A percentile compares a stretch with the other conserved stretches of the same genome.
phyloP scores from a whole-genome alignment of 2,113 vertebrate species.

The Clarias gariepinus region DNA sequence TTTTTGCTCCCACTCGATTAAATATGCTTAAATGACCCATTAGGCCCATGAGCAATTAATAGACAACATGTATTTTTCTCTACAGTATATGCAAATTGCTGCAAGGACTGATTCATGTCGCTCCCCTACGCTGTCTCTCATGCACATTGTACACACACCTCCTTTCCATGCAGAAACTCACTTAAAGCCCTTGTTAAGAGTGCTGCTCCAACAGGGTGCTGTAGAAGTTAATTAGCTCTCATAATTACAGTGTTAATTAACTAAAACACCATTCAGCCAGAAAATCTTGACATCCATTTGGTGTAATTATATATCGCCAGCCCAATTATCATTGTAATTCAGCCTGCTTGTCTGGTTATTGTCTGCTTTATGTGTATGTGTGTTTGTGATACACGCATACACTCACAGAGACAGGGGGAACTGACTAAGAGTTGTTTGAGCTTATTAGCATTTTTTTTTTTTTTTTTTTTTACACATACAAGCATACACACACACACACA shows the following conservation, averaged over 20 bases:
- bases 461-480: slow-evolving; percentile 32
- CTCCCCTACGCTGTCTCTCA: slow-evolving; percentile 4
- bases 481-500: slow-evolving; percentile 16
- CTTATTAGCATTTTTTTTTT: slow-evolving; percentile 35
- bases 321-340: slow-evolving; percentile 80
- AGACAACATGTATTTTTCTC: slow-evolving; percentile 19
- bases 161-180: slow-evolving; percentile 42
- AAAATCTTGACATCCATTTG: slow-evolving; percentile 85
- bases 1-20: slow-evolving; percentile 9
- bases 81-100: neutral
- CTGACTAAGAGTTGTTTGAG: slow-evolving; percentile 34
- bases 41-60: slow-evolving; percentile 4
- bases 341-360: slow-evolving; percentile 70
- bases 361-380: slow-evolving; percentile 50
- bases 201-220: slow-evolving; percentile 70
- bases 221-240: slow-evolving; percentile 80
- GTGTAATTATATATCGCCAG: slow-evolving; percentile 79
- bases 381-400: slow-evolving; percentile 10
- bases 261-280: slow-evolving; percentile 85
- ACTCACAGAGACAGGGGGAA: slow-evolving; percentile 16
- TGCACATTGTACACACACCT: slow-evolving; percentile 39
- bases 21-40: slow-evolving; percentile 12
- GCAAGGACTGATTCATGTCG: neutral
- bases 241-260: slow-evolving; percentile 85
- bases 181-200: slow-evolving; percentile 66